Evolutionary conservation across 2,797 vertebrate genomes (phyloP).

Genomic region (Aulostomus chinensis): DNA sequence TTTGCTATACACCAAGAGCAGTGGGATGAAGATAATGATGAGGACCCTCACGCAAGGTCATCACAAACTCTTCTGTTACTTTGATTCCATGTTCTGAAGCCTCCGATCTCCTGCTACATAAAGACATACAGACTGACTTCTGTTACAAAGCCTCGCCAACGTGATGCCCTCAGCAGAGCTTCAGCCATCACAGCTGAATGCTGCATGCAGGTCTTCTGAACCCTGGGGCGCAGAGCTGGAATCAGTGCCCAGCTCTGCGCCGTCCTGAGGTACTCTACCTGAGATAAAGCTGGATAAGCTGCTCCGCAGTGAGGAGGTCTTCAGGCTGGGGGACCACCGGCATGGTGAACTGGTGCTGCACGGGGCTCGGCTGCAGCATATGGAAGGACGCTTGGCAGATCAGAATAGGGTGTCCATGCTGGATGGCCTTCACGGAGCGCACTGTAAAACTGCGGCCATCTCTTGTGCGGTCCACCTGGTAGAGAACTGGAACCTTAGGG

Average conservation of each 20-base stretch:
- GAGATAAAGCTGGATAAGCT: slow-evolving; percentile 85
- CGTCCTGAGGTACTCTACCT: slow-evolving; percentile 25
- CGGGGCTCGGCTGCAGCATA: slow-evolving; percentile 82
- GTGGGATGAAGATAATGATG: background rate
- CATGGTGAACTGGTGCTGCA: slow-evolving; percentile 93
- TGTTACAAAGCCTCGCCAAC: no score
- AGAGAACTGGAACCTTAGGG: slow-evolving; percentile 89
- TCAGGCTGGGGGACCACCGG: slow-evolving; percentile 85
- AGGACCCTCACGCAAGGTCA: no score
- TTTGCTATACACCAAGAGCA: slow-evolving; percentile 75
- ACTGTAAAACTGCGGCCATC: slow-evolving; percentile 91
- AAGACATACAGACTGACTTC: no score
- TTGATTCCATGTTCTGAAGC: no score
- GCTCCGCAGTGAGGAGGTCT: slow-evolving; percentile 82
- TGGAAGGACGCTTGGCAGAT: slow-evolving; percentile 94
- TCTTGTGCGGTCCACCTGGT: slow-evolving; percentile 90
- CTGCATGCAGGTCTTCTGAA: no score
- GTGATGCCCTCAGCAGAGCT: no score
- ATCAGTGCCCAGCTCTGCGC: background rate
- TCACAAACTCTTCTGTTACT: no score
- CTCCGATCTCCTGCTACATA: no score
- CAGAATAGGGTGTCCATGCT: slow-evolving; percentile 89
- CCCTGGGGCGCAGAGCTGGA: no score
- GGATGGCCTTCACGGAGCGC: slow-evolving; percentile 90
- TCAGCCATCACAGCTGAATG: no score